phyloP scores from a whole-genome alignment of 2,797 vertebrate genomes.

The Onychomys leucogaster region DNA sequence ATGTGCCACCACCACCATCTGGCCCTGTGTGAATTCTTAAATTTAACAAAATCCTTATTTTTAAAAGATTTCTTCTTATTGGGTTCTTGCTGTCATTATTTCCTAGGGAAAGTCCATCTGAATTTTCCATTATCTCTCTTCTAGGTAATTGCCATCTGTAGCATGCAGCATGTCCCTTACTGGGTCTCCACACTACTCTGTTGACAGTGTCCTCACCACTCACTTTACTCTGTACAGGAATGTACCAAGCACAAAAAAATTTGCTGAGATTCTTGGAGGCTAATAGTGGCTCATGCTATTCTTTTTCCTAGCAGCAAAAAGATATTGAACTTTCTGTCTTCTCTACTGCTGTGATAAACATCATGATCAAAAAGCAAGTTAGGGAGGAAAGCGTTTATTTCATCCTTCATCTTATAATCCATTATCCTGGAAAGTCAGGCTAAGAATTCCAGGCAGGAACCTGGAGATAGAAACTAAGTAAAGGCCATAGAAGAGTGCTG shows the following conservation, averaged over 20 bases:
- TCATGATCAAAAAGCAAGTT: neutral
- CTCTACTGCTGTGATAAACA: neutral
- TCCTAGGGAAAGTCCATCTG: neutral
- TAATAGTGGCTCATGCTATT: neutral
- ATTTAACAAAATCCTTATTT: neutral
- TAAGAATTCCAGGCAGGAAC: neutral
- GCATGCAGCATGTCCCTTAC: neutral
- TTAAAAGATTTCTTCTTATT: neutral
- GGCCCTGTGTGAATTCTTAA: neutral
- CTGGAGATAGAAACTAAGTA: neutral
- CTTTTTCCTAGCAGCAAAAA: neutral
- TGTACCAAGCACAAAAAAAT: neutral
- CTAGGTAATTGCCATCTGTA: neutral
- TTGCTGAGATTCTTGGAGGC: neutral
- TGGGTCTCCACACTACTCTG: neutral
- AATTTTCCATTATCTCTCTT: constrained; percentile 14
- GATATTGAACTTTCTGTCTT: neutral
- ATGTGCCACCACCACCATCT: no score
- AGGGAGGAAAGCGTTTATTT: no score
- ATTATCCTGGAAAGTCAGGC: neutral
- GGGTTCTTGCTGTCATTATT: neutral
- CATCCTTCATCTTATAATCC: neutral
- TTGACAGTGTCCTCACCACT: neutral
- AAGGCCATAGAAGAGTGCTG: neutral
- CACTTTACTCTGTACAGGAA: neutral